Evolutionary conservation across 2,113 vertebrate species (phyloP).

Genomic region (Psammodynastes pulverulentus): DNA sequence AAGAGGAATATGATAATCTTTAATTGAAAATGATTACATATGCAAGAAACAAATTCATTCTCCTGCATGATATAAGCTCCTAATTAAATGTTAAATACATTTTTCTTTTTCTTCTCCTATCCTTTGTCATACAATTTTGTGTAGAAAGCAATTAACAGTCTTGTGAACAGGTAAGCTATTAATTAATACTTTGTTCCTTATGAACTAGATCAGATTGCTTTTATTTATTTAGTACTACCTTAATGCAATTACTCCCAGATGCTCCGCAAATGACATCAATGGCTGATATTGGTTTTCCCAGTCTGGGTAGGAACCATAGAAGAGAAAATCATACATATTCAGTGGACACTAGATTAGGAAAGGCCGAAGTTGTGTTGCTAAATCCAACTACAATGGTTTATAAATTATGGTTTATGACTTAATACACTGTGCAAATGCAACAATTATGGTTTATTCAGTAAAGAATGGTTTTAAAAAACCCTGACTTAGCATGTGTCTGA

Average conservation of each 20-base stretch:
- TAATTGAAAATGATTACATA: conserved; percentile 38
- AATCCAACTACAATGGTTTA: not conserved
- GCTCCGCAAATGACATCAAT: not conserved
- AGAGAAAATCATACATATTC: not conserved
- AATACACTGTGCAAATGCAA: not conserved
- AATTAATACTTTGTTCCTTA: conserved; percentile 46
- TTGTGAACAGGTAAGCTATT: conserved; percentile 40
- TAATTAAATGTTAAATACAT: conserved; percentile 55
- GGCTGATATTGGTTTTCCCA: not conserved
- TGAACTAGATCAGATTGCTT: conserved; percentile 7
- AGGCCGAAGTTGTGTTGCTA: not conserved
- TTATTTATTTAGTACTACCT: conserved; percentile 18
- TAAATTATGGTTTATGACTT: not conserved
- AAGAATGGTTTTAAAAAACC: not conserved
- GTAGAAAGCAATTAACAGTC: conserved; percentile 44
- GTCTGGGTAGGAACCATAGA: not conserved
- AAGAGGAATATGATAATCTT: conserved; percentile 3
- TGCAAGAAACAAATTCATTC: conserved; percentile 37
- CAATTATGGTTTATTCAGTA: not conserved
- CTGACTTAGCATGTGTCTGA: not conserved
- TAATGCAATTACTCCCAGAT: not conserved
- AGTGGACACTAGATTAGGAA: not conserved
- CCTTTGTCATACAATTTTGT: conserved; percentile 29
- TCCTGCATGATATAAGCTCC: conserved; percentile 24
- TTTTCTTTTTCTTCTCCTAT: conserved; percentile 10